A percentile compares a stretch with the other conserved stretches of the same genome.
Evolutionary conservation across 1,140 invertebrate genomes (phyloP).

Genomic region (Cydia splendana): DNA sequence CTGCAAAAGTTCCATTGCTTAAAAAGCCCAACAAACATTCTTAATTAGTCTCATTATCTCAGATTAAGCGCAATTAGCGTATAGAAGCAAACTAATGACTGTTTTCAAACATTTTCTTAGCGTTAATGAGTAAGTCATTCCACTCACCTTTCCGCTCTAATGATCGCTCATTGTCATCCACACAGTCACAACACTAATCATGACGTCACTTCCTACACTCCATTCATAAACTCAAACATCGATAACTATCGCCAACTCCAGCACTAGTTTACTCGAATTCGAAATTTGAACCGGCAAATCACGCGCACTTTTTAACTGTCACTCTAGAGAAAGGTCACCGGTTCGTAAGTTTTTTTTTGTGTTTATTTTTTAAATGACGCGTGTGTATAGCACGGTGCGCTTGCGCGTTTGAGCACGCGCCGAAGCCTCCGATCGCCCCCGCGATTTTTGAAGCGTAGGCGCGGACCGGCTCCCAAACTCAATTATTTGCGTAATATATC

Average conservation of each 20-base stretch:
- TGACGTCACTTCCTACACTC: conserved; percentile 76
- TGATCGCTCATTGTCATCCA: conserved; percentile 73
- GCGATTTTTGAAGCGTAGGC: conserved; percentile 72
- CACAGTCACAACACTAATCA: conserved; percentile 74
- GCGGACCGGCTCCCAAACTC: conserved; percentile 59
- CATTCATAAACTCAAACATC: conserved; percentile 72
- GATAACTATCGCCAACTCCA: conserved; percentile 45
- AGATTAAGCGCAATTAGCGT: conserved; percentile 17
- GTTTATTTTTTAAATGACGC: conserved; percentile 56
- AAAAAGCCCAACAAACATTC: conserved; percentile 21
- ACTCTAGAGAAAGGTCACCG: conserved; percentile 46
- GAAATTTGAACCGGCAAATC: conserved; percentile 40
- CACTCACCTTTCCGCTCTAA: conserved; percentile 76
- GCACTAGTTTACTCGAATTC: conserved; percentile 49
- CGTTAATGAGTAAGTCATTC: conserved; percentile 53
- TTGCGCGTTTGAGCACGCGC: conserved; percentile 66
- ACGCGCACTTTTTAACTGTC: conserved; percentile 39
- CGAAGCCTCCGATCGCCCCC: conserved; percentile 72
- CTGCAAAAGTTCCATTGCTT: conserved; percentile 12
- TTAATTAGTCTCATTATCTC: conserved; percentile 25
- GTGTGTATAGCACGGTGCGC: conserved; percentile 68
- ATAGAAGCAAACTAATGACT: conserved; percentile 22
- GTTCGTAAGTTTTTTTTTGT: conserved; percentile 45
- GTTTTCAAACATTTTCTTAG: conserved; percentile 49
- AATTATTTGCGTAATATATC: conserved; percentile 75